Percentiles rank a stretch among this genome's conserved stretches.
Conservation (phyloP, 1,140 invertebrate genomes). For the Drosophila tropicalis region DNA sequence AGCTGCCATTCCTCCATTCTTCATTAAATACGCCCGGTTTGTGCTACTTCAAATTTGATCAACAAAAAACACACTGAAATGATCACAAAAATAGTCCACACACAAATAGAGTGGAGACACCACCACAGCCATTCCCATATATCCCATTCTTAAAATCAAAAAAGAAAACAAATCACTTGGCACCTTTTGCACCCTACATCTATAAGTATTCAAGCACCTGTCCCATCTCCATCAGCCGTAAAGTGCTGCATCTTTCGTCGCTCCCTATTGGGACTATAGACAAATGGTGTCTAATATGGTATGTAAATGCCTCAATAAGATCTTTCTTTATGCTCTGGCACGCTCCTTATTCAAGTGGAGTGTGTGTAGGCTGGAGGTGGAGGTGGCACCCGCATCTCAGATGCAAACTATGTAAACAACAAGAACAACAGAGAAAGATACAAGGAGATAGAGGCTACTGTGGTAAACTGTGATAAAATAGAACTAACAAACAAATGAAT, state of each 20-base stretch:
- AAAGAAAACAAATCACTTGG: slow-evolving; percentile 45
- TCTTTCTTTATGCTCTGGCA: slow-evolving; percentile 50
- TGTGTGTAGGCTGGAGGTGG: slow-evolving; percentile 4
- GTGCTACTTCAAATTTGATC: slow-evolving; percentile 38
- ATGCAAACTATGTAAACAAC: slow-evolving; percentile 54
- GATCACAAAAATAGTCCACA: slow-evolving; percentile 10
- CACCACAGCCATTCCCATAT: not conserved
- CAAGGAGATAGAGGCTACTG: slow-evolving; percentile 2
- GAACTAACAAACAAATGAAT: not conserved
- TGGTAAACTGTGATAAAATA: not conserved
- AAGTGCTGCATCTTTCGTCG: slow-evolving; percentile 34
- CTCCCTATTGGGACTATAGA: slow-evolving; percentile 26
- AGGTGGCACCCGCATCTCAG: slow-evolving; percentile 53
- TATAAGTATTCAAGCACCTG: slow-evolving; percentile 42
- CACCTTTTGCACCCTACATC: slow-evolving; percentile 10
- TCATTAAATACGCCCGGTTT: slow-evolving; percentile 48
- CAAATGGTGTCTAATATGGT: slow-evolving; percentile 41
- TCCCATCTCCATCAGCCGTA: slow-evolving; percentile 40
- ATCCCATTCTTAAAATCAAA: slow-evolving; percentile 3
- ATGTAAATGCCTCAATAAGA: slow-evolving; percentile 56
- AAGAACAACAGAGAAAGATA: slow-evolving; percentile 11
- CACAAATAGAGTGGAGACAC: not conserved
- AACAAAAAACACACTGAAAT: not conserved
- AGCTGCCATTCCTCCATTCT: slow-evolving; percentile 36
- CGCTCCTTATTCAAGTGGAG: slow-evolving; percentile 30